These are phyloP conservation scores for Tortricodes alternella DNA, from an alignment of 2,888 invertebrate genomes.

Conservation along the genomic window DNA sequence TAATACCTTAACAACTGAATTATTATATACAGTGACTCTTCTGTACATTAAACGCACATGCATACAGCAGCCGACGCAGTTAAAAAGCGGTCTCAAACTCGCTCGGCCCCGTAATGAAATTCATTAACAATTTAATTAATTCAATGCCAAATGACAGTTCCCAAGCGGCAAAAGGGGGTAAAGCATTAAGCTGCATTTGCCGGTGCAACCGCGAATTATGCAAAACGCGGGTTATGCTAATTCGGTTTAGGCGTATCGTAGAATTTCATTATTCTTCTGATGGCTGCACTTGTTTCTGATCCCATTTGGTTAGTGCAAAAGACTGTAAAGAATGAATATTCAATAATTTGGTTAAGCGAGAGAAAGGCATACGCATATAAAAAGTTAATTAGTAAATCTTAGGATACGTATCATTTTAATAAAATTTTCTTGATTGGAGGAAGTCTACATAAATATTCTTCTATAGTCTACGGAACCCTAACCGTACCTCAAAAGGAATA, in stretches of 20 bases:
- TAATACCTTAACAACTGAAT: no score
- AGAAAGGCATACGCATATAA: no score
- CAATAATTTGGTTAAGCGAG: no score
- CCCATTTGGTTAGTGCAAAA: constrained; percentile 2
- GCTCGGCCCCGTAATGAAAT: constrained; percentile 45
- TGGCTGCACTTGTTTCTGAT: constrained; percentile 2
- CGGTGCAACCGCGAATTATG: constrained; percentile 47
- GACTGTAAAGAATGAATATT: neutral
- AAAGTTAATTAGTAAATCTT: neutral
- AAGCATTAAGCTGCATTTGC: constrained; percentile 43
- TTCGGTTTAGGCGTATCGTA: constrained; percentile 32
- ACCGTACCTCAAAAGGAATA: no score
- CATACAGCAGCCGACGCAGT: neutral
- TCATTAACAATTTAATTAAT: constrained; percentile 60
- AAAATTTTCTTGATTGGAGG: no score
- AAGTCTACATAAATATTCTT: no score
- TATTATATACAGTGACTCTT: neutral
- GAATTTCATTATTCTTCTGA: constrained; percentile 29
- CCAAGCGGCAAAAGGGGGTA: constrained; percentile 41
- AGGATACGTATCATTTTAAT: no score
- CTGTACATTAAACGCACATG: neutral
- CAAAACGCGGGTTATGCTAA: constrained; percentile 46
- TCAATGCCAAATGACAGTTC: constrained; percentile 47
- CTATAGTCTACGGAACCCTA: no score
- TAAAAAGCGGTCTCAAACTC: neutral